A percentile compares a stretch with the other conserved stretches of the same genome.
These are phyloP conservation scores for Channa striata DNA, from an alignment of 2,797 vertebrate genomes.

Conservation along the genomic window DNA sequence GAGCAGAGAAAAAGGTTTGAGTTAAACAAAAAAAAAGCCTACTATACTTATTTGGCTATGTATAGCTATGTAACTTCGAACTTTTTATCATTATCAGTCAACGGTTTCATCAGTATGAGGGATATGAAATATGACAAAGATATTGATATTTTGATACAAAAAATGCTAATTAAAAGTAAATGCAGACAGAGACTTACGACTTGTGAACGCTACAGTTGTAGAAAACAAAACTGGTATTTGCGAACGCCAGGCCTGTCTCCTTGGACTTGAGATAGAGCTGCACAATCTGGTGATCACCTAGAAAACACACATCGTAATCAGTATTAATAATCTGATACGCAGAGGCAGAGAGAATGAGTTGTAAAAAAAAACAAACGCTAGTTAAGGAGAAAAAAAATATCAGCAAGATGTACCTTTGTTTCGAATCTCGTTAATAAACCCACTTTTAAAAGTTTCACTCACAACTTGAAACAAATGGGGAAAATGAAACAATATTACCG, in stretches of 20 bases:
- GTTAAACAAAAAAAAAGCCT: slow-evolving; percentile 10
- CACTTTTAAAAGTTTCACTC: slow-evolving; percentile 14
- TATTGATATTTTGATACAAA: neutral
- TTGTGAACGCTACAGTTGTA: slow-evolving; percentile 99
- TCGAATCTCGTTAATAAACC: neutral
- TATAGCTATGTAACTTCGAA: slow-evolving; percentile 5
- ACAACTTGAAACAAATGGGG: slow-evolving; percentile 17
- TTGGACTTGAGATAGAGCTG: slow-evolving; percentile 98
- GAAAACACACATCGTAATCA: slow-evolving; percentile 25
- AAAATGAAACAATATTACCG: slow-evolving; percentile 22
- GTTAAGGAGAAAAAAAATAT: too few relatives aligned
- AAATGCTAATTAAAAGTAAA: too few relatives aligned
- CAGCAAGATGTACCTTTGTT: neutral
- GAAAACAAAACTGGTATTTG: slow-evolving; percentile 98
- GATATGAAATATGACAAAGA: neutral
- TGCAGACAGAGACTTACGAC: slow-evolving; percentile 96
- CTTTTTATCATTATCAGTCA: too few relatives aligned
- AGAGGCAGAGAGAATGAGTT: neutral
- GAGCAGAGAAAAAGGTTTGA: slow-evolving; percentile 8
- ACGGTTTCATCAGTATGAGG: slow-evolving; percentile 1
- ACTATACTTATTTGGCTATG: slow-evolving; percentile 31
- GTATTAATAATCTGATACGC: slow-evolving; percentile 3
- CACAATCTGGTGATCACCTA: slow-evolving; percentile 97
- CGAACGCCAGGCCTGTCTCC: slow-evolving; percentile 97
- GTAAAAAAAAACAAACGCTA: too few relatives aligned